Percentiles rank a stretch among this genome's conserved stretches.
Evolutionary conservation across 2,113 vertebrate species (phyloP).

Genomic region (Cryptotis parvus): DNA sequence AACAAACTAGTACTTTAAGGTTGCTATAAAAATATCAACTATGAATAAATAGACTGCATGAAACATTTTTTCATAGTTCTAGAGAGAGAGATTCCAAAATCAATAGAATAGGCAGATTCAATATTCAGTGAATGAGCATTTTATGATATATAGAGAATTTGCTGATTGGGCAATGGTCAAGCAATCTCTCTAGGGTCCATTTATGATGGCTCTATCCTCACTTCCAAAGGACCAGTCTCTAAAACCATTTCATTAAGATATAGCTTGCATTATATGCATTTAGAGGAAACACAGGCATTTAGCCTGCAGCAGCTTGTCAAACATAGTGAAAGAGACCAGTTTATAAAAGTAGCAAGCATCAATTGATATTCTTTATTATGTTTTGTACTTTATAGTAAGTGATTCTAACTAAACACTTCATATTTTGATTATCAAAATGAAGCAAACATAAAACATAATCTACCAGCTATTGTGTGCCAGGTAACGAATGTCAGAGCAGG

Average conservation of each 20-base stretch:
- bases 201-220: background rate
- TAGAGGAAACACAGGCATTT: background rate
- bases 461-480: constrained; percentile 4
- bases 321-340: background rate
- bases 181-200: background rate
- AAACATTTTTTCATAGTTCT: background rate
- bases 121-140: background rate
- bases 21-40: background rate
- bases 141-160: background rate
- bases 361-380: background rate
- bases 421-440: constrained; percentile 36
- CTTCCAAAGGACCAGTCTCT: background rate
- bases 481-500: constrained; percentile 21
- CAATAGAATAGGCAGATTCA: background rate
- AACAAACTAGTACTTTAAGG: too few species aligned
- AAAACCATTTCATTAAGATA: background rate
- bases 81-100: background rate
- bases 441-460: constrained; percentile 1
- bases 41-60: background rate
- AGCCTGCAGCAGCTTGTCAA: background rate
- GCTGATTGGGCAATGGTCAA: background rate
- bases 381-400: background rate
- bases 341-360: background rate
- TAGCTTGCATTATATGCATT: background rate
- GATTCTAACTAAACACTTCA: background rate